Evolutionary conservation across 2,888 invertebrate genomes (phyloP), one percentile per base, ranked within the genome.

Genomic region (Drosophila sordidula): DNA sequence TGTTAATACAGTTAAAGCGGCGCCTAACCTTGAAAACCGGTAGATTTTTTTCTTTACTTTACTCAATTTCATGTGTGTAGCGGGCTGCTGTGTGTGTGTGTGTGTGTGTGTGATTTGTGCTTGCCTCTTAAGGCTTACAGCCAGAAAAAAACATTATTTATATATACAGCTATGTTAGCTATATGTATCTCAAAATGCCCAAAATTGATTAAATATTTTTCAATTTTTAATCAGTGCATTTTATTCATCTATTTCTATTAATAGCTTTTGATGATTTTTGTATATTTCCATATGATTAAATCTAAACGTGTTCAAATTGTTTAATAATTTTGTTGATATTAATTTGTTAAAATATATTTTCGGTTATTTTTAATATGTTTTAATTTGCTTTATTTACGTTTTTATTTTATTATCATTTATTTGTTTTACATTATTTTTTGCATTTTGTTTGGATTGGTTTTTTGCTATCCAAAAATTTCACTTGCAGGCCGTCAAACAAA

Each of bases 11-110:
- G 84, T 85, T 85, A 87, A 85, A 85, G 81, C 83, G 70, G 67
- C 57, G 83, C 78, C 87, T 87, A 85, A 85, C 85, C 85, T 85
- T 85, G 85, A 85, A 85, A 85, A 85, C 85, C 87, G 85, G 85
- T 85, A 85, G 82, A 87, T 78, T 75, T 75, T 78, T 75, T 42
- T 58, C 12, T 63, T 69, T 50, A 62, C 66, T 84, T 70, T 57
- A 89, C 78, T 87, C 70, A 73, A 74, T 72, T 72, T 74, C 62
- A 72, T 75, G 65, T 73, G 57, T 52, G 73, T 55, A 45, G 49
- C 47, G 54, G 44, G n/a, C 46, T 22, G 32, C 32, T 54, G 61
- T 61, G 39, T 55, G 56, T 64, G 47, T 65, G 59, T 69, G 66
- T 39, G 67, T 75, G 69, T 71, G 51, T 80, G 62, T 61, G 54